A percentile compares a stretch with the other conserved stretches of the same genome.
Conservation (phyloP, 1,140 invertebrate species). For the Bombus affinis region DNA sequence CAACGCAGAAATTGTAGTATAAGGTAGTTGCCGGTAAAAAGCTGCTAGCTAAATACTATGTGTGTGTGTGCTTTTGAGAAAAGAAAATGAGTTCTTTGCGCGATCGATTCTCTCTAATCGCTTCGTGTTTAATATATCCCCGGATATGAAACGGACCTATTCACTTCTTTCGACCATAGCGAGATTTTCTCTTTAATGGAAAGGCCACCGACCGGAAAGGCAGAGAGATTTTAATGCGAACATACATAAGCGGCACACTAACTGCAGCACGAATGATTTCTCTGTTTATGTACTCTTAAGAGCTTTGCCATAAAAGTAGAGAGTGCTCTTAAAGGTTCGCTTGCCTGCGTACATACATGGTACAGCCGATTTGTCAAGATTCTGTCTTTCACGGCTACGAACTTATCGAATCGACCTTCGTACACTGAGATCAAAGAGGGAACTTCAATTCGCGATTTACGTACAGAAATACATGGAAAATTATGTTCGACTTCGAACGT, state of each 20-base stretch:
- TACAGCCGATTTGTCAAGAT: constrained; percentile 17
- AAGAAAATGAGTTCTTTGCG: not conserved
- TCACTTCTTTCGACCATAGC: not conserved
- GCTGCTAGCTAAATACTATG: too few species aligned
- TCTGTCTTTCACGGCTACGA: not conserved
- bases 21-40: not conserved
- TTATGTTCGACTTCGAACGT: not conserved
- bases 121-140: not conserved
- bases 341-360: not conserved
- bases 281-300: constrained; percentile 21
- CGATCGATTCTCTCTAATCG: not conserved
- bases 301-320: not conserved
- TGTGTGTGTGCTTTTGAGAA: not conserved
- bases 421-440: not conserved
- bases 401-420: not conserved
- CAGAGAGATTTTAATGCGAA: not conserved
- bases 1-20: not conserved
- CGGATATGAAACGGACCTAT: not conserved
- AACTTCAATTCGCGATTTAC: not conserved
- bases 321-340: constrained; percentile 9
- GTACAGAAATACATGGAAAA: not conserved
- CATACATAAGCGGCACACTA: not conserved
- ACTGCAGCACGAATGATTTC: not conserved
- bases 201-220: not conserved
- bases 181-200: not conserved